Base-by-base conservation (phyloP, 2,888 invertebrate species). In the Blera fallax region DNA sequence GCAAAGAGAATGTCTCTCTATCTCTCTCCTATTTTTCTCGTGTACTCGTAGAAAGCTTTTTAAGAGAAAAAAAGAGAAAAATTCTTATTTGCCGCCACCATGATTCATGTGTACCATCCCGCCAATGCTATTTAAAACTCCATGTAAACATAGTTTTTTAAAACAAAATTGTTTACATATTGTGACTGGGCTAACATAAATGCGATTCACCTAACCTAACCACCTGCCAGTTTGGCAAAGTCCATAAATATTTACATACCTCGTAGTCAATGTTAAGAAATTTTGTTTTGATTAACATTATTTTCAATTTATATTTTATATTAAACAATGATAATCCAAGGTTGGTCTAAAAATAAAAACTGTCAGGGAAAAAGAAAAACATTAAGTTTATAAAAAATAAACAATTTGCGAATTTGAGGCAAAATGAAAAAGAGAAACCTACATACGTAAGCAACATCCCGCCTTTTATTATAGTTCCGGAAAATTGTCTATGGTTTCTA, bases 161-260 rank as follows among this genome's bases (percentile, higher is more conserved):
- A 37, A 72, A 14, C 37, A 48, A 52, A 52, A n/a, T 62, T 73
- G 37, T 60, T 62, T 67, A 54, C 54, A 48, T 60, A 56, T 29
- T 45, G 79, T 52, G 83, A 73, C 83, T 83, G 72, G 82, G 82
- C 43, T 83, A 83, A 83, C 72, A 78, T 29, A 60, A 78, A 72
- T 72, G 58, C 40, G 34, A 72, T 83, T 83, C 60, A 11, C 52
- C 72, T 58, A 67, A 58, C 37, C 48, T 37, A 48, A 52, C 78
- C 78, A 79, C 79, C 78, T 83, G 79, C 37, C 29, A 65, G 8
- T 45, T 74, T 16, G 40, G 7, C 45, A 24, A 34, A 32, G n/a
- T 14, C 10, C 18, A 60, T 48, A 58, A 48, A 76, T 76, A 52
- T 54, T 64, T 64, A 54, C 29, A 18, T n/a, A 1, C 0, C 8